Base-by-base conservation (phyloP, 2,797 vertebrate genomes). In the Notamacropus eugenii region DNA sequence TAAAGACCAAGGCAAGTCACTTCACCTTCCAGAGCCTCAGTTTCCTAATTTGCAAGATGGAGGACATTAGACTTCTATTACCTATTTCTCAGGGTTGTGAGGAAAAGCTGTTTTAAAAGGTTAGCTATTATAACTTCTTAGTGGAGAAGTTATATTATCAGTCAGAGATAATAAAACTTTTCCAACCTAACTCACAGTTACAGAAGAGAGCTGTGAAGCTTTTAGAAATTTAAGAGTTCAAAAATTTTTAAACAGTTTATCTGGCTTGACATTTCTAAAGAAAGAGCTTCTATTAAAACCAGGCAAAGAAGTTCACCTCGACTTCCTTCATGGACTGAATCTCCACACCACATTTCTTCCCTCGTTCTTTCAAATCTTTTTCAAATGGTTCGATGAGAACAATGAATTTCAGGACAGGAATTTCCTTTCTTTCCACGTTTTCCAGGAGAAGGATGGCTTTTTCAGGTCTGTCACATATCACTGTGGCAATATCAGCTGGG, bases 301-400 rank as follows among this genome's bases (percentile, higher is more conserved):
- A 0, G 82, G 55, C 94, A 54, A 92, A 14, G 14, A 74, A 4
- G 55, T 94, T 97, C 50, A 99, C 99, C 99, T 99, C 99, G 28
- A 99, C 98, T 93, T 99, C 99, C 95, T 99, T 98, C 97, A 99
- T 98, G 97, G 99, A 98, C 98, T 99, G 99, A 93, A 99, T 98
- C 52, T 99, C 98, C 94, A 99, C 99, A 0, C 99, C 99, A 0
- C 99, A 99, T 96, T 96, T 97, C 91, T 97, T 98, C 28, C 99
- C 99, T 54, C 99, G 98, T 95, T 99, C 99, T 67, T 94, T 74
- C n/a, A 99, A 98, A 82, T 98, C 98, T 0, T 98, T 97, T 94
- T 99, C 99, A 0, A 99, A 99, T 0, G 98, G 98, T 31, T 99
- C 99, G 99, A 99, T 99, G 58, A 99, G 98, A 98, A 99, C 99